Percentiles rank a stretch among this genome's conserved stretches.
These are phyloP conservation scores for Nothocercus nigrocapillus DNA, from an alignment of 2,113 vertebrate species.

Conservation along the genomic window DNA sequence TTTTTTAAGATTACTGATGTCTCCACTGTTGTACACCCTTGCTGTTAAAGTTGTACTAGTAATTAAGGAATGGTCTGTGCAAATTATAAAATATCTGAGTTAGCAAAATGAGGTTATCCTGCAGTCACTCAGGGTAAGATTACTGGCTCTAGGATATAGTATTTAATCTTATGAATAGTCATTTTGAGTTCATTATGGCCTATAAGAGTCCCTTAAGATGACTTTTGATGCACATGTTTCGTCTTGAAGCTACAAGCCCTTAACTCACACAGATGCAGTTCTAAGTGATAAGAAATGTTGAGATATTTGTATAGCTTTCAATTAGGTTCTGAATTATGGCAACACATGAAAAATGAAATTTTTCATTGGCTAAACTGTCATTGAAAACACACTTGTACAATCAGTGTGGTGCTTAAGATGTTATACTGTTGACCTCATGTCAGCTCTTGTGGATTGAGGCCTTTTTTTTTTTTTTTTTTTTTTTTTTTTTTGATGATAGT, in stretches of 20 bases:
- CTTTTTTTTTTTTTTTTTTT: neutral
- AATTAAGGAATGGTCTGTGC: constrained; percentile 24
- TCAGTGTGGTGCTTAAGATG: neutral
- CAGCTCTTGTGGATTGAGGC: neutral
- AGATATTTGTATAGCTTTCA: neutral
- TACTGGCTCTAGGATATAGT: neutral
- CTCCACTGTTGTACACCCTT: constrained; percentile 12
- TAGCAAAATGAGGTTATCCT: neutral
- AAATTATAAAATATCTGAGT: neutral
- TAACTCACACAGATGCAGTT: neutral
- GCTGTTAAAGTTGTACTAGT: neutral
- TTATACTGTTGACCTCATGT: constrained; percentile 22
- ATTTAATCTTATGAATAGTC: neutral
- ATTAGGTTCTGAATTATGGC: neutral
- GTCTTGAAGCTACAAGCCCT: neutral
- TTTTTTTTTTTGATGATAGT: neutral
- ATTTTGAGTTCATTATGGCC: neutral
- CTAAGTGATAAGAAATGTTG: neutral
- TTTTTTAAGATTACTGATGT: neutral
- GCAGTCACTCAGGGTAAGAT: constrained; percentile 9
- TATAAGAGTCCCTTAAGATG: neutral
- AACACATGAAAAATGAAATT: neutral
- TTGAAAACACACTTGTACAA: neutral
- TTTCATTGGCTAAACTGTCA: neutral
- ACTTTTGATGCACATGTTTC: neutral